phyloP scores from a whole-genome alignment of 1,140 invertebrate genomes.

The Orius insidiosus region DNA sequence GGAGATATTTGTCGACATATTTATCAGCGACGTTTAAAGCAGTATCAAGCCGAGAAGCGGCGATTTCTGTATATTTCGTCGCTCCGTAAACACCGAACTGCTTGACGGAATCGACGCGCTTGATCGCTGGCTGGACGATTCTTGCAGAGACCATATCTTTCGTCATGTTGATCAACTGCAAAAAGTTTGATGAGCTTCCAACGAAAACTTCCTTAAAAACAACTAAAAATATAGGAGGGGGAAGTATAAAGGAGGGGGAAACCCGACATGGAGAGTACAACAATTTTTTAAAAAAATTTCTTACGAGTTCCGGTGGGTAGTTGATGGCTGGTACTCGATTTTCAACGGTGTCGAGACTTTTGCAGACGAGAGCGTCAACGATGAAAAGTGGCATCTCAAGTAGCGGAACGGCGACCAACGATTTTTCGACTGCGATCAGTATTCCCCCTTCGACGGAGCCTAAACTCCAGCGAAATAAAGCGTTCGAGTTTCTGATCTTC shows the following conservation, averaged over 20 bases:
- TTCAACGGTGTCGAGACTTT: conserved; percentile 55
- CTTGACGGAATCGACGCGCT: conserved; percentile 57
- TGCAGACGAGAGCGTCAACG: conserved; percentile 51
- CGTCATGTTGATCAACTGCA: conserved; percentile 55
- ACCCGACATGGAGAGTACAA: too few species aligned
- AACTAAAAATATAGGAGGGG: too few species aligned
- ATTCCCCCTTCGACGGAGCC: too few species aligned
- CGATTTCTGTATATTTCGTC: conserved; percentile 34
- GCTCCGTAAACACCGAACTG: conserved; percentile 48
- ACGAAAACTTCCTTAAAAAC: too few species aligned
- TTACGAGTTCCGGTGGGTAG: conserved; percentile 54
- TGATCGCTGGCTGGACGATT: conserved; percentile 45
- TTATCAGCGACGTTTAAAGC: conserved; percentile 55
- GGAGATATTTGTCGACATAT: conserved; percentile 62
- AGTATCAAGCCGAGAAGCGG: conserved; percentile 47
- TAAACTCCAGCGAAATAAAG: too few species aligned
- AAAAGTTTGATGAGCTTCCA: too few species aligned
- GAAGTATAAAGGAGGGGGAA: too few species aligned
- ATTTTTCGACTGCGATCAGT: too few species aligned
- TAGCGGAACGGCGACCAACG: conserved; percentile 19
- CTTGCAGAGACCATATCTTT: conserved; percentile 49
- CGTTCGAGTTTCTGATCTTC: too few species aligned
- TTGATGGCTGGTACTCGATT: conserved; percentile 50
- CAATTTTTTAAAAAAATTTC: too few species aligned
- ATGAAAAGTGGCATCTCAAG: conserved; percentile 45